Evolutionary conservation across 2,113 vertebrate species (phyloP), one percentile per base, ranked within the genome.

Genomic region (Oostethus manadensis): DNA sequence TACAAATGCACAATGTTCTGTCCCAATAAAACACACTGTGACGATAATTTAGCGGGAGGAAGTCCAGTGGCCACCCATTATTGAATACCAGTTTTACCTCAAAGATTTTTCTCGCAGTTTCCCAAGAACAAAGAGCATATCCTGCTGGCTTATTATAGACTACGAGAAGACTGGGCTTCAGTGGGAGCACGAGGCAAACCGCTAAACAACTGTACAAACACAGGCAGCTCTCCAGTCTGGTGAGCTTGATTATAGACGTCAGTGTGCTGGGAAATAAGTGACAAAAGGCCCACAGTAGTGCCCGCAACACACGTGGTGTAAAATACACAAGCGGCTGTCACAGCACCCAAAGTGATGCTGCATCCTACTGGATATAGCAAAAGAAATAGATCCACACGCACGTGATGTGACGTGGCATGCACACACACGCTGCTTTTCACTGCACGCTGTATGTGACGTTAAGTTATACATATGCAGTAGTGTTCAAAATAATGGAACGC

Each of bases 191-290:
- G 21, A 78, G 58, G 70, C 64, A 14, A 64, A 85, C 82, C 78
- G 14, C 80, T 68, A 44, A 74, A 78, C 78, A 82, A 85, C 81
- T 80, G 83, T 76, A 54, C 77, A 81, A 81, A 85, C 77, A 85
- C 79, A 71, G 71, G 68, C 67, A 64, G 75, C 60, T 76, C 73
- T 63, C 65, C 22, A 21, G 62, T 68, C 58, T 60, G 77, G 50
- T 60, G 64, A 43, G 71, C 62, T 35, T 76, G 80, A 80, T 81
- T 84, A 75, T 61, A 83, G 78, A 78, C 60, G 76, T 72, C 71
- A 68, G 68, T 40, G 44, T 40, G 60, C 56, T 47, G 73, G 71
- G 60, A 74, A 63, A 68, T 33, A 66, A 51, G 69, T 51, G 78
- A 76, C 62, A 59, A 50, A 71, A 69, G 22, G 48, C 22, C 21